Evolutionary conservation across 2,113 vertebrate species (phyloP).

Genomic region (Mormoops blainvillei): DNA sequence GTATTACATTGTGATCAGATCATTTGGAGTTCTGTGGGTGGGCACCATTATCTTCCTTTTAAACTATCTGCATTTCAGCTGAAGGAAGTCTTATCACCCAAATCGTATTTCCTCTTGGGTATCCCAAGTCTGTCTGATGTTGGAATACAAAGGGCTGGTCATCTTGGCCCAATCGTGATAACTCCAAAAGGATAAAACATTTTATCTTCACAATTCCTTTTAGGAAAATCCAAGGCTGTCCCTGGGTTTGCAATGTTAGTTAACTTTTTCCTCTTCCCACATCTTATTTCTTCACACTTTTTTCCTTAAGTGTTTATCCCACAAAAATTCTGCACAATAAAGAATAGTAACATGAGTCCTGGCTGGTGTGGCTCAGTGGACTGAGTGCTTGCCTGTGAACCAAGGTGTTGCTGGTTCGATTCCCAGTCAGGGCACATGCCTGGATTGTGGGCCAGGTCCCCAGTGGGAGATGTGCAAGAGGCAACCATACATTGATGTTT

Average conservation of each 20-base stretch:
- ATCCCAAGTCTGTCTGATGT: fast-evolving
- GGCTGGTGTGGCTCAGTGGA: too few relatives aligned
- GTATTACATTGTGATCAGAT: not conserved
- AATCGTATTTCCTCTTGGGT: not conserved
- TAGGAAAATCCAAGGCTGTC: not conserved
- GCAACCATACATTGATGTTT: too few relatives aligned
- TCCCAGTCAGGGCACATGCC: too few relatives aligned
- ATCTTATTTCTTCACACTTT: not conserved
- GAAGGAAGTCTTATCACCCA: not conserved
- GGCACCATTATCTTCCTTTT: not conserved
- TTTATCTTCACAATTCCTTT: not conserved
- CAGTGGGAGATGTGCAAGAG: too few relatives aligned
- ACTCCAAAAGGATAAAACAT: not conserved
- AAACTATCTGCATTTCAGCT: not conserved
- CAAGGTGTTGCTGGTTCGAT: too few relatives aligned
- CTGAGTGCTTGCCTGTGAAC: too few relatives aligned
- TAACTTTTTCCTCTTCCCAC: not conserved
- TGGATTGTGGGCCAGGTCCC: too few relatives aligned
- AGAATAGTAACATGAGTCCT: not conserved
- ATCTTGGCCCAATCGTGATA: fast-evolving
- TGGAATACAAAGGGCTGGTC: not conserved
- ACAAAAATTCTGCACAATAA: not conserved
- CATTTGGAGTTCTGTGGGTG: not conserved
- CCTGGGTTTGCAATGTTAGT: fast-evolving
- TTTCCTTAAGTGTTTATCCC: not conserved